Base-by-base conservation (phyloP, 2,888 invertebrate species). In the Lithophane semibrunnea region DNA sequence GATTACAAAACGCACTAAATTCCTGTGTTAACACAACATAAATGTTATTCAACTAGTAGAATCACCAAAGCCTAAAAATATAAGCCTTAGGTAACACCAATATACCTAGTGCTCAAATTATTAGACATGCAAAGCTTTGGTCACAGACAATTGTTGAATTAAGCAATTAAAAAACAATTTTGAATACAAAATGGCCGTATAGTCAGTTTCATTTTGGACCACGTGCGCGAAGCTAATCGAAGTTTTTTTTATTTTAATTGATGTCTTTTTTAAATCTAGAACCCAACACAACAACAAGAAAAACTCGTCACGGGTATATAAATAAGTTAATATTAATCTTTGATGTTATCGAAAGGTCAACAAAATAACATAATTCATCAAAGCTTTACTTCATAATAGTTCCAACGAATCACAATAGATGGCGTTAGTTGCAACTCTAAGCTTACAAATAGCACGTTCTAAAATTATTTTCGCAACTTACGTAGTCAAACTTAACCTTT, bases 391-490 rank as follows among this genome's bases (percentile, higher is more conserved):
- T 65, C 21, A 47, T 70, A 71, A 7, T 63, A 80, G 75, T 88
- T 80, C 79, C 8, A 37, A 4, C 18, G 37, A 37, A 21, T 16
- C 16, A 2, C 29, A 78, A 80, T 24, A 88, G 88, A 86, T 89
- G 88, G 89, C 85, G 89, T 42, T 79, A 79, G 73, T 67, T 2
- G 75, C 13, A 13, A 37, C 37, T 21, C 3, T 29, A 58, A 80
- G n/a, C 61, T 70, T 70, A 60, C 47, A n/a, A 64, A 61, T 16
- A n/a, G 9, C 44, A 24, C 21, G 3, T n/a, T 47, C 47, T 75
- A 61, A 71, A 75, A 56, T 67, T 70, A 74, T 42, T 67, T 56
- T 54, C 37, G 52, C 56, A 70, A 70, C 61, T 72, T 56, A 49
- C n/a, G 47, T 64, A 58, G 74, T 42, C 44, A 49, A 60, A 44